A percentile compares a stretch with the other conserved stretches of the same genome.
These are phyloP conservation scores for Fulica atra DNA, from an alignment of 2,113 vertebrate species.

Conservation along the genomic window DNA sequence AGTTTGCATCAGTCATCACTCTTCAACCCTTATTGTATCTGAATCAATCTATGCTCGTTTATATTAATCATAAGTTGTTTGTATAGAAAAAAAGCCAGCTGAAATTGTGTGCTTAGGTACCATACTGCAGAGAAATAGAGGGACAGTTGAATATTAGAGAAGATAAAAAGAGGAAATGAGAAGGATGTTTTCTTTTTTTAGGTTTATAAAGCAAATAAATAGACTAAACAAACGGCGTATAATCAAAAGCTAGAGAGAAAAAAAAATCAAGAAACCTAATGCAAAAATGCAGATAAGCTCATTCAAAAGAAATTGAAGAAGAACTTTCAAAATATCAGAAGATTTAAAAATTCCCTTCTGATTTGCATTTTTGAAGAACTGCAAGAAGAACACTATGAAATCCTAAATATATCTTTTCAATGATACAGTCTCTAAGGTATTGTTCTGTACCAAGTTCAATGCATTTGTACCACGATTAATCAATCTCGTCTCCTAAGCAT, in stretches of 20 bases:
- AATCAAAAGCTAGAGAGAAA: background rate
- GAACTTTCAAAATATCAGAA: background rate
- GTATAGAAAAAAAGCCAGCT: slow-evolving; percentile 26
- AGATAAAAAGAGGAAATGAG: background rate
- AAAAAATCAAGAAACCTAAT: background rate
- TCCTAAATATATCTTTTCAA: background rate
- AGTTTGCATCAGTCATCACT: slow-evolving; percentile 78
- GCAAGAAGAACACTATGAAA: fast-evolving
- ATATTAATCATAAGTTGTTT: slow-evolving; percentile 84
- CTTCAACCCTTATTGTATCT: slow-evolving; percentile 78
- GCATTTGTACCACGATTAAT: background rate
- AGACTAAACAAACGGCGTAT: background rate
- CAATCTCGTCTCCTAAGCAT: background rate
- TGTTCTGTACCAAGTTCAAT: background rate
- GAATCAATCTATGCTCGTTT: slow-evolving; percentile 85
- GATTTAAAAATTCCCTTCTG: background rate
- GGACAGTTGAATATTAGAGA: background rate
- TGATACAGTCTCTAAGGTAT: background rate
- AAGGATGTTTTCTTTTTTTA: background rate
- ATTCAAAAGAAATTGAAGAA: background rate
- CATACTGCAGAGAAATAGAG: background rate
- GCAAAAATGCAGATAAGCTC: background rate
- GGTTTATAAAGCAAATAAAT: background rate
- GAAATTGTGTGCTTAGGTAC: background rate
- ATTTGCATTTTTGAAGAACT: background rate